Percentiles rank a stretch among this genome's conserved stretches.
Evolutionary conservation across 2,888 invertebrate species (phyloP).

Genomic region (Pinctada fucata): DNA sequence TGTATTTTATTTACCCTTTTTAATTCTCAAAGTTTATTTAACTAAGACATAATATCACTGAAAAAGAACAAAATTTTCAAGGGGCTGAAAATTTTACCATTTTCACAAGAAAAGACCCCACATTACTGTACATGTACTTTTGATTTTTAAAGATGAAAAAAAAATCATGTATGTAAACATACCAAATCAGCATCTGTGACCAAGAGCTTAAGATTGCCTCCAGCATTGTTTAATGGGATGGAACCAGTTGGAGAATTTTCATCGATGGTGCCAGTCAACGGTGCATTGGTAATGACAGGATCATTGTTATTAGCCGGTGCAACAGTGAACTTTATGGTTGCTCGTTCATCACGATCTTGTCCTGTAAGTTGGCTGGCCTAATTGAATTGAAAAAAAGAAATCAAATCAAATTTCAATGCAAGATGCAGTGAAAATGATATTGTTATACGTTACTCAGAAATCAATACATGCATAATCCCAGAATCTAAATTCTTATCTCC

Average conservation of each 20-base stretch:
- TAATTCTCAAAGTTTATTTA: no score
- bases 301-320: slow-evolving; percentile 44
- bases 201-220: slow-evolving; percentile 39
- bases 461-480: no score
- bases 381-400: neutral
- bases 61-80: neutral
- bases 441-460: neutral
- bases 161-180: slow-evolving; percentile 34
- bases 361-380: slow-evolving; percentile 17
- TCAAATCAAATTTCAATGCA: neutral
- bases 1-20: no score
- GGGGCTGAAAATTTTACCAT: no score
- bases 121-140: neutral
- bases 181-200: slow-evolving; percentile 63
- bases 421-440: neutral
- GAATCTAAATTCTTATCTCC: no score
- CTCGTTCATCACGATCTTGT: slow-evolving; percentile 36
- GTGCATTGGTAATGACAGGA: slow-evolving; percentile 44
- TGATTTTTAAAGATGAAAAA: neutral
- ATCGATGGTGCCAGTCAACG: slow-evolving; percentile 53
- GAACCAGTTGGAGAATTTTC: slow-evolving; percentile 50
- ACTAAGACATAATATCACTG: neutral
- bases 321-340: slow-evolving; percentile 48
- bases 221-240: slow-evolving; percentile 32
- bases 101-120: no score